Percentiles rank a stretch among this genome's conserved stretches.
Conservation (phyloP, 2,888 invertebrate genomes). For the Drosophila greeni region DNA sequence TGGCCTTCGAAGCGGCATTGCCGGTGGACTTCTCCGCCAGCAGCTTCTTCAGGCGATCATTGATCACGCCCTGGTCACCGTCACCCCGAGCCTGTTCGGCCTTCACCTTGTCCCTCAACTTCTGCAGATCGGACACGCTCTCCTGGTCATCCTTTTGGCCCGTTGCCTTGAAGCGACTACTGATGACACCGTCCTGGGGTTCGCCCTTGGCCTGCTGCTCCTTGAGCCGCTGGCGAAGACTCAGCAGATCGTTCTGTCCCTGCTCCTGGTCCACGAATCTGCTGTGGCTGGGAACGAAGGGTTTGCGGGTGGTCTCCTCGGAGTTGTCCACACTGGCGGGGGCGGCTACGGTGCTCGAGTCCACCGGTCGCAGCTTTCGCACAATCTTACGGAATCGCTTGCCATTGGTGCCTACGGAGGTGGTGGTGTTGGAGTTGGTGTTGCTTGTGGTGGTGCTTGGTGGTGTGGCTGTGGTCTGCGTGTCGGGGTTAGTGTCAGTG, state of each 20-base stretch:
- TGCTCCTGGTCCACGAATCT: constrained; percentile 37
- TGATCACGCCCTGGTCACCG: constrained; percentile 60
- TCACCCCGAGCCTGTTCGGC: constrained; percentile 54
- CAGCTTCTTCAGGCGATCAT: constrained; percentile 64
- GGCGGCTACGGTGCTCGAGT: constrained; percentile 15
- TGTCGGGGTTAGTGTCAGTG: constrained; percentile 51
- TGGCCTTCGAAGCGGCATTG: background rate
- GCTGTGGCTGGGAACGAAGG: constrained; percentile 46
- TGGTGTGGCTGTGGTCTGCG: constrained; percentile 28
- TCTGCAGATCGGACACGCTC: constrained; percentile 50
- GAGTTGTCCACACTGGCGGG: constrained; percentile 2
- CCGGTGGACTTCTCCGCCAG: constrained; percentile 49
- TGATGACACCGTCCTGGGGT: constrained; percentile 48
- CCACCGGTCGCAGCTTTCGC: constrained; percentile 70
- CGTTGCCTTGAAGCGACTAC: constrained; percentile 26
- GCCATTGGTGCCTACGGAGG: constrained; percentile 42
- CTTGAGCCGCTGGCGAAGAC: constrained; percentile 59
- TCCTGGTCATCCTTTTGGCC: constrained; percentile 29
- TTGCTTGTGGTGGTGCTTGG: constrained; percentile 49
- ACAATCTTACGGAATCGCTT: constrained; percentile 75
- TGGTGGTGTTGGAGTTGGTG: constrained; percentile 49
- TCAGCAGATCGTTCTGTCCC: constrained; percentile 46
- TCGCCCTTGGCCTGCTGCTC: constrained; percentile 52
- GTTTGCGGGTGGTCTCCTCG: constrained; percentile 47
- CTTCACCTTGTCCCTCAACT: constrained; percentile 62